A percentile compares a stretch with the other conserved stretches of the same genome.
Evolutionary conservation across 2,888 invertebrate species (phyloP).

Genomic region (Macrosiphum euphorbiae): DNA sequence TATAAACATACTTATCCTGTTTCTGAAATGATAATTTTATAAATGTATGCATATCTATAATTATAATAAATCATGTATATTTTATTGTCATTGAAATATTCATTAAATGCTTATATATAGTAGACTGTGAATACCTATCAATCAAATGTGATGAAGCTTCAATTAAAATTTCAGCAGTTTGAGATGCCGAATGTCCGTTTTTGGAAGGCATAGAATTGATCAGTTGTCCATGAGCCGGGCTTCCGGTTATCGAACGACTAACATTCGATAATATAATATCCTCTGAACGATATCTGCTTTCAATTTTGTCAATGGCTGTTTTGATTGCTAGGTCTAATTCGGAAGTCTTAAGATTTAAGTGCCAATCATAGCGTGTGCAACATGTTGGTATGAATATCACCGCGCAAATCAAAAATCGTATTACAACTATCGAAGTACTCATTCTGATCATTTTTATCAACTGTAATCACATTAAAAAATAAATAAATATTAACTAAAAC

Average conservation of each 20-base stretch:
- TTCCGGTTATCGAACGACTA: conserved; percentile 73
- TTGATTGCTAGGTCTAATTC: conserved; percentile 32
- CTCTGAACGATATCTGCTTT: conserved; percentile 72
- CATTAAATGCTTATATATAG: conserved; percentile 70
- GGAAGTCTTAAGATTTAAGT: too few species aligned
- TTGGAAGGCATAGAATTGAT: conserved; percentile 75
- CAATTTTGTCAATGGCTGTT: neutral
- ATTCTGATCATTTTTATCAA: neutral
- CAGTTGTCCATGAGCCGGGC: conserved; percentile 75
- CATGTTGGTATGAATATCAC: conserved; percentile 13
- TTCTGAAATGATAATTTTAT: neutral
- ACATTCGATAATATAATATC: conserved; percentile 73
- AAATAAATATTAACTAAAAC: neutral
- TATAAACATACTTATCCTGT: neutral
- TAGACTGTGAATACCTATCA: conserved; percentile 73
- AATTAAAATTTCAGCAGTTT: conserved; percentile 75
- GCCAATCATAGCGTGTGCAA: neutral
- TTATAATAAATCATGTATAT: neutral
- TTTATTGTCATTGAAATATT: neutral
- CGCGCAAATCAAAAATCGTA: neutral
- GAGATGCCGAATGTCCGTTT: conserved; percentile 74
- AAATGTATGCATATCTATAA: neutral
- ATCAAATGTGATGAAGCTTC: conserved; percentile 77
- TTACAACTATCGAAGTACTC: neutral
- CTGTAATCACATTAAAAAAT: conserved; percentile 18